Evolutionary conservation across 2,113 vertebrate species (phyloP).

Genomic region (Cinclus mexicanus): DNA sequence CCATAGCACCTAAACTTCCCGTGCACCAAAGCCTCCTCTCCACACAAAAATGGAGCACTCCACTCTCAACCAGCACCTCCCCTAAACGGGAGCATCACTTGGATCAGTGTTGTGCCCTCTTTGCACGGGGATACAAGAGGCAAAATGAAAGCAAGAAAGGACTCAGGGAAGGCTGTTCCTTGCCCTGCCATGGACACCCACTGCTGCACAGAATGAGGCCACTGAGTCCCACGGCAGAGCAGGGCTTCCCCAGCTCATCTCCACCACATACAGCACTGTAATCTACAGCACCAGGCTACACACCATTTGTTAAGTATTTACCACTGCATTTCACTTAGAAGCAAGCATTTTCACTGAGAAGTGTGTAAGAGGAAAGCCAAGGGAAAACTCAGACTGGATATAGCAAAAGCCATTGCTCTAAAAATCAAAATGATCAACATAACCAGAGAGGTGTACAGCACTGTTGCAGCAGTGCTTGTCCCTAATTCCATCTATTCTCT

Average conservation of each 20-base stretch:
- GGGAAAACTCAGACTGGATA: background rate
- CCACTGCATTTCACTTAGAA: background rate
- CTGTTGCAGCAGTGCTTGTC: background rate
- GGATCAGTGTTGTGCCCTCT: background rate
- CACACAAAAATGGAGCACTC: fast-evolving
- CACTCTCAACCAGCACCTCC: background rate
- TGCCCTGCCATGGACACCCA: background rate
- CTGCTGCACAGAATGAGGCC: background rate
- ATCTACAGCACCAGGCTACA: background rate
- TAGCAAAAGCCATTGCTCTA: background rate
- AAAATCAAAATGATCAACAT: background rate
- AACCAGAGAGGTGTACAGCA: background rate
- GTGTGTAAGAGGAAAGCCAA: background rate
- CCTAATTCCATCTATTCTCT: background rate
- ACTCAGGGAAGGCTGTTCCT: background rate
- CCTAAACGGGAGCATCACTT: background rate
- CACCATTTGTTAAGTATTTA: background rate
- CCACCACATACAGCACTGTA: background rate
- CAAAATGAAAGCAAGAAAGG: background rate
- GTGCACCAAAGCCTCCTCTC: background rate
- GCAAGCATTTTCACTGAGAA: background rate
- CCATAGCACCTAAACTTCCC: background rate
- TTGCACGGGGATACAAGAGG: fast-evolving
- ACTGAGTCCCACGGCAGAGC: fast-evolving
- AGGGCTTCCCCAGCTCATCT: background rate